Evolutionary conservation across 1,140 invertebrate genomes (phyloP).

Genomic region (Drosophila tristis): DNA sequence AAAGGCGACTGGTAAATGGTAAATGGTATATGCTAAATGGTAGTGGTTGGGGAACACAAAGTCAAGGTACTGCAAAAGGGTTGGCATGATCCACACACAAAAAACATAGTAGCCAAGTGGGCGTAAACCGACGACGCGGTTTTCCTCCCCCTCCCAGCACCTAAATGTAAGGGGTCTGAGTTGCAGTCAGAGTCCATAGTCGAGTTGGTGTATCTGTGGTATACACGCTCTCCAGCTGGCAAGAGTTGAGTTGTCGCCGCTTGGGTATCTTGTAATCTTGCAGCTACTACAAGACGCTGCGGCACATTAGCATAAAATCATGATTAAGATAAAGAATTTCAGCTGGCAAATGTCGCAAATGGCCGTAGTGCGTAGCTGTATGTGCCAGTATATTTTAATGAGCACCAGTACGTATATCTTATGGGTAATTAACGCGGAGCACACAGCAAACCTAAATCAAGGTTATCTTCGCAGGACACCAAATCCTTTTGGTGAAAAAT

Average conservation of each 20-base stretch:
- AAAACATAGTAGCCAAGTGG: constrained; percentile 46
- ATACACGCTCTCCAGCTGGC: constrained; percentile 15
- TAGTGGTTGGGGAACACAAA: constrained; percentile 32
- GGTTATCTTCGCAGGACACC: constrained; percentile 50
- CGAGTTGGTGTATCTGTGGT: constrained; percentile 1
- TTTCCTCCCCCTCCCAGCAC: not conserved
- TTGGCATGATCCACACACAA: constrained; percentile 37
- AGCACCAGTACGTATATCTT: constrained; percentile 41
- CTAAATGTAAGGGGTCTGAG: constrained; percentile 19
- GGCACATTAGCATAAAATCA: constrained; percentile 83
- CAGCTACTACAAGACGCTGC: constrained; percentile 64
- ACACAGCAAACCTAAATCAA: constrained; percentile 66
- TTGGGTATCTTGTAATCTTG: constrained; percentile 68
- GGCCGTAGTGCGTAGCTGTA: constrained; percentile 45
- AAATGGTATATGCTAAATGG: constrained; percentile 25
- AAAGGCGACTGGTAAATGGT: constrained; percentile 26
- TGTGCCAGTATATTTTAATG: constrained; percentile 7
- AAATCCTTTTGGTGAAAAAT: constrained; percentile 68
- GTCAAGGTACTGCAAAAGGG: constrained; percentile 56
- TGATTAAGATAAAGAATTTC: constrained; percentile 76
- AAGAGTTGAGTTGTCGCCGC: constrained; percentile 51
- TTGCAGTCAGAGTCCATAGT: not conserved
- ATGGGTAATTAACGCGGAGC: constrained; percentile 63
- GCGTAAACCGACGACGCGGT: constrained; percentile 60
- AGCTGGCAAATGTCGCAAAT: constrained; percentile 11